Percentiles rank a stretch among this genome's conserved stretches.
Conservation (phyloP, 2,797 vertebrate genomes). For the Huso huso region DNA sequence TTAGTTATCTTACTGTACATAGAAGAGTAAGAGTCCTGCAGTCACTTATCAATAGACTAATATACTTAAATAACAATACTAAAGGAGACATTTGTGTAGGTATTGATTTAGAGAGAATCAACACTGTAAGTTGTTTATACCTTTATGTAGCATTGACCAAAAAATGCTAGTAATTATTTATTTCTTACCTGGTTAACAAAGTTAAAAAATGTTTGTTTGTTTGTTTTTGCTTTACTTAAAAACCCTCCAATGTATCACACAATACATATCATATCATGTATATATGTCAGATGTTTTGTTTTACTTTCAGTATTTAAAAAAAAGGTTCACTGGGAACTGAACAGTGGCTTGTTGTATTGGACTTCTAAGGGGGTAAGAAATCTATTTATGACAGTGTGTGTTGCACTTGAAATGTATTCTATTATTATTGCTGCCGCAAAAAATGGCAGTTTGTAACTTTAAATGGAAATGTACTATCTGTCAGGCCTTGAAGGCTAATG, state of each 20-base stretch:
- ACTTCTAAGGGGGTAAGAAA: background rate
- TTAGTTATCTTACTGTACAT: too few species aligned
- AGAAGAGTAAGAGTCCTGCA: too few species aligned
- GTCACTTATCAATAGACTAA: too few species aligned
- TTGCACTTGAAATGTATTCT: constrained; percentile 32
- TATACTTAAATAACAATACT: too few species aligned
- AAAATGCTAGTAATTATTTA: too few species aligned
- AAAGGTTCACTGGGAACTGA: background rate
- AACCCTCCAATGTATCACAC: background rate
- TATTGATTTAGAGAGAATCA: too few species aligned
- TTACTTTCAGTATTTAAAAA: background rate
- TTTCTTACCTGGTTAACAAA: too few species aligned
- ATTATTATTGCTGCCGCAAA: constrained; percentile 51
- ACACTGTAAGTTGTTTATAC: too few species aligned
- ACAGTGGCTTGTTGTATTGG: background rate
- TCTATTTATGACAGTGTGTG: constrained; percentile 18
- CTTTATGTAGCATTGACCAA: too few species aligned
- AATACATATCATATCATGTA: background rate
- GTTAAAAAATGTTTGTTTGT: too few species aligned
- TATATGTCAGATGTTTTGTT: background rate
- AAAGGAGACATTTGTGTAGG: too few species aligned
- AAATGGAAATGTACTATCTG: constrained; percentile 66
- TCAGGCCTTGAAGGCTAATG: constrained; percentile 55
- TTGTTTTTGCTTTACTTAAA: too few species aligned
- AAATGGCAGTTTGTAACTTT: constrained; percentile 53